A percentile compares a stretch with the other conserved stretches of the same genome.
Conservation (phyloP, 2,113 vertebrate genomes). For the Kryptolebias marmoratus region DNA sequence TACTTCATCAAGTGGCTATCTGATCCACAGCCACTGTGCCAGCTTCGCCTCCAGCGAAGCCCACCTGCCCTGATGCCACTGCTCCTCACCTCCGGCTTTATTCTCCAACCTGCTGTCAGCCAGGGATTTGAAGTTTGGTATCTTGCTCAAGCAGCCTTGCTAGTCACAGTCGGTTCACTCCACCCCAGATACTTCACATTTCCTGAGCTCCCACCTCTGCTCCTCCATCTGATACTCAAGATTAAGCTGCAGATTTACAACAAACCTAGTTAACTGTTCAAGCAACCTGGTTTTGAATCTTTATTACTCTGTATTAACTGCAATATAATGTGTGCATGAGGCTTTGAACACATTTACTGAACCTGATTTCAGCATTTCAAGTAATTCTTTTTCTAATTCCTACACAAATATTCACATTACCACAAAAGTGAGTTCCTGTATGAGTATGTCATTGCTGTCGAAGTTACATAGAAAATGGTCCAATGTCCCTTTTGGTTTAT, state of each 20-base stretch:
- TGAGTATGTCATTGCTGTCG: background rate
- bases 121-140: background rate
- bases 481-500: slow-evolving; percentile 18
- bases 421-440: background rate
- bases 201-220: background rate
- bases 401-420: background rate
- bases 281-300: background rate
- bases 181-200: background rate
- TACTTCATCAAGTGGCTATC: background rate
- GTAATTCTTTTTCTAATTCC: background rate
- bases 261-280: background rate
- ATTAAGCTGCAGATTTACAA: slow-evolving; percentile 7
- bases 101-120: background rate
- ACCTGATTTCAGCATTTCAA: background rate
- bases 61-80: background rate
- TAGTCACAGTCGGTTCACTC: background rate
- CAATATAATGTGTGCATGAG: background rate
- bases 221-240: slow-evolving; percentile 1
- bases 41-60: background rate
- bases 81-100: background rate
- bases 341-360: background rate
- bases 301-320: background rate
- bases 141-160: background rate
- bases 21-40: background rate
- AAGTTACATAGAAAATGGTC: slow-evolving; percentile 6